These are phyloP conservation scores for Thalpophila matura DNA, from an alignment of 2,888 invertebrate species.

Conservation along the genomic window DNA sequence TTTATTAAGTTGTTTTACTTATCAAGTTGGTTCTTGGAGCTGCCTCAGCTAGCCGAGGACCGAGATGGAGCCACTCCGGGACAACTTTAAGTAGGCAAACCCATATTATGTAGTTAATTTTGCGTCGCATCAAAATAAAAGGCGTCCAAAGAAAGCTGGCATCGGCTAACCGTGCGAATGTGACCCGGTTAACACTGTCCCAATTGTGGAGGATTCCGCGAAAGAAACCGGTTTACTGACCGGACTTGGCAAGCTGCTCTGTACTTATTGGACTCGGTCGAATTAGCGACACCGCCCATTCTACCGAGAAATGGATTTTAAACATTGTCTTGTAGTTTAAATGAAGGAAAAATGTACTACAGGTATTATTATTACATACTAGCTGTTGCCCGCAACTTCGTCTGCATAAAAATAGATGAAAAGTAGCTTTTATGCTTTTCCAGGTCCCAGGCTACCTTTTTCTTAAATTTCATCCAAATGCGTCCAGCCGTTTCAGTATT, in stretches of 20 bases:
- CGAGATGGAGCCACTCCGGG: no score
- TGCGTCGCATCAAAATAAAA: slow-evolving; percentile 22
- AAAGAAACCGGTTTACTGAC: slow-evolving; percentile 58
- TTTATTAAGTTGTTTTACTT: no score
- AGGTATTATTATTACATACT: slow-evolving; percentile 1
- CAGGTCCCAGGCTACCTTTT: no score
- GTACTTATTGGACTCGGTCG: slow-evolving; percentile 47
- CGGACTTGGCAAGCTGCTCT: slow-evolving; percentile 51
- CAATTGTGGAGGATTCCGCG: slow-evolving; percentile 51
- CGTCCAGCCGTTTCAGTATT: no score
- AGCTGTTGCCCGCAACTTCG: no score
- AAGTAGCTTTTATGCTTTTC: no score
- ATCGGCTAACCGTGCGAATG: slow-evolving; percentile 47
- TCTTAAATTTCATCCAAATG: no score
- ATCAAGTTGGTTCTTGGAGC: no score
- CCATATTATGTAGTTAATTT: slow-evolving; percentile 7
- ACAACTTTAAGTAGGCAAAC: neutral
- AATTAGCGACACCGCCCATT: slow-evolving; percentile 53
- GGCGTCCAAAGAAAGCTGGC: slow-evolving; percentile 46
- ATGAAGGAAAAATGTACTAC: slow-evolving; percentile 4
- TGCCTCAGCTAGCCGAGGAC: no score
- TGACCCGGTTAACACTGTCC: slow-evolving; percentile 55
- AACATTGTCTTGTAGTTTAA: slow-evolving; percentile 23
- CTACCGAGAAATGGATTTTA: slow-evolving; percentile 33
- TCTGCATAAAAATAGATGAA: no score